Conservation (phyloP, 2,888 invertebrate genomes). For the Esperia sulphurella region DNA sequence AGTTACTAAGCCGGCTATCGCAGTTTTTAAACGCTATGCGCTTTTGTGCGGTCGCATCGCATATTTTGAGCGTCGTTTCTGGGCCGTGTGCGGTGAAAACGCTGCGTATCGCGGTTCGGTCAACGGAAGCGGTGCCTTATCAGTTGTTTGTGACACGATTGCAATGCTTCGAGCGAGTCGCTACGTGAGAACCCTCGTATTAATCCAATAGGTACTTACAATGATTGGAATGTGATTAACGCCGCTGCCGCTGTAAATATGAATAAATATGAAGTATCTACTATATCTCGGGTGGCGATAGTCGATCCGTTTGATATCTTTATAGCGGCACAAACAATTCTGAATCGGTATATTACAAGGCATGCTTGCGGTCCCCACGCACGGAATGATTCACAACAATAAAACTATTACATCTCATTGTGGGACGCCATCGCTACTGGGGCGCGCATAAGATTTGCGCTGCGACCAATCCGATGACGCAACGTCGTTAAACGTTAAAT, state of each 20-base stretch:
- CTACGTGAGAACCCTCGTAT: slow-evolving; percentile 55
- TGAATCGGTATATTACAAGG: neutral
- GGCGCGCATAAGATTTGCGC: neutral
- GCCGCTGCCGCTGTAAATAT: too few relatives aligned
- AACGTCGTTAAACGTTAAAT: slow-evolving; percentile 23
- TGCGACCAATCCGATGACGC: slow-evolving; percentile 21
- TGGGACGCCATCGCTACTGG: slow-evolving; percentile 3
- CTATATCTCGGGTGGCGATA: neutral
- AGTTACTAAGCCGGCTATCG: slow-evolving; percentile 34
- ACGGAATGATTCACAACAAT: slow-evolving; percentile 12
- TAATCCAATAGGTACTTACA: slow-evolving; percentile 6
- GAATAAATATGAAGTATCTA: too few relatives aligned
- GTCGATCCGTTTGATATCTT: neutral
- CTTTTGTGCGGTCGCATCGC: slow-evolving; percentile 41
- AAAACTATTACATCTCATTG: neutral
- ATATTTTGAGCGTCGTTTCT: slow-evolving; percentile 31
- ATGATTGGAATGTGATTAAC: too few relatives aligned
- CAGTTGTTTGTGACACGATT: slow-evolving; percentile 57
- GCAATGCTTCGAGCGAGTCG: slow-evolving; percentile 24
- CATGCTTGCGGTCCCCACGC: neutral
- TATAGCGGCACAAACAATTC: neutral
- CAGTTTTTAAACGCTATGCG: slow-evolving; percentile 38
- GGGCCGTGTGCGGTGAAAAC: slow-evolving; percentile 44
- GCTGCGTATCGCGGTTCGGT: slow-evolving; percentile 22
- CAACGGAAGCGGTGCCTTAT: slow-evolving; percentile 68